These are phyloP conservation scores for Helicoverpa zea DNA, from an alignment of 1,140 invertebrate species.

Conservation along the genomic window DNA sequence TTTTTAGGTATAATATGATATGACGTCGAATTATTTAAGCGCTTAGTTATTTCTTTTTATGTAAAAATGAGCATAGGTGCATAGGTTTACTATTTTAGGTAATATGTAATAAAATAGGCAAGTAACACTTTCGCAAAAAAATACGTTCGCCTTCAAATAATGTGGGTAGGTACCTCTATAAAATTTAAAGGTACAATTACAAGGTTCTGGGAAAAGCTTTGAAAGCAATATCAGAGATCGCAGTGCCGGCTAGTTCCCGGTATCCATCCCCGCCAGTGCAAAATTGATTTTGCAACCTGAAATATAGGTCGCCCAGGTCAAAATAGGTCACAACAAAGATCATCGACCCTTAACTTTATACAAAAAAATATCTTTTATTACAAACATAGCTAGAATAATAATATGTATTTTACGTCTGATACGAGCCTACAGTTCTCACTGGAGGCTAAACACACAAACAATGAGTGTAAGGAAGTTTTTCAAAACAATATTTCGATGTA, in stretches of 20 bases:
- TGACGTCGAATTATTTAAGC: no score
- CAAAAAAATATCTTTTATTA: neutral
- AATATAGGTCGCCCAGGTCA: constrained; percentile 17
- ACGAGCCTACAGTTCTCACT: neutral
- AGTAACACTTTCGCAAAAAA: no score
- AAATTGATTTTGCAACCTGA: constrained; percentile 16
- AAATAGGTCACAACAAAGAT: constrained; percentile 31
- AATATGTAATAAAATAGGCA: no score
- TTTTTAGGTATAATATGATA: no score
- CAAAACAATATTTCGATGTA: constrained; percentile 45
- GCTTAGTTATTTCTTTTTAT: no score
- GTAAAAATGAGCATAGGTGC: no score
- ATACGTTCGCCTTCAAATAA: no score
- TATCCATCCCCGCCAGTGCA: constrained; percentile 12
- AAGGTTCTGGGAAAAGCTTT: neutral
- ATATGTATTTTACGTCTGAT: neutral
- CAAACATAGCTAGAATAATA: neutral
- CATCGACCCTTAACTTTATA: constrained; percentile 1
- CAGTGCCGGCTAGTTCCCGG: constrained; percentile 47
- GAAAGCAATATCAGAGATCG: neutral
- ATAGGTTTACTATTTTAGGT: no score
- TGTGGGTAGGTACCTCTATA: no score
- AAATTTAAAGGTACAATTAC: no score
- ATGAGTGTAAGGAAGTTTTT: constrained; percentile 25
- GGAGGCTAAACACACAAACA: constrained; percentile 19